A percentile compares a stretch with the other conserved stretches of the same genome.
These are phyloP conservation scores for Zaprionus kolodkinae DNA, from an alignment of 1,140 invertebrate genomes.

Conservation along the genomic window DNA sequence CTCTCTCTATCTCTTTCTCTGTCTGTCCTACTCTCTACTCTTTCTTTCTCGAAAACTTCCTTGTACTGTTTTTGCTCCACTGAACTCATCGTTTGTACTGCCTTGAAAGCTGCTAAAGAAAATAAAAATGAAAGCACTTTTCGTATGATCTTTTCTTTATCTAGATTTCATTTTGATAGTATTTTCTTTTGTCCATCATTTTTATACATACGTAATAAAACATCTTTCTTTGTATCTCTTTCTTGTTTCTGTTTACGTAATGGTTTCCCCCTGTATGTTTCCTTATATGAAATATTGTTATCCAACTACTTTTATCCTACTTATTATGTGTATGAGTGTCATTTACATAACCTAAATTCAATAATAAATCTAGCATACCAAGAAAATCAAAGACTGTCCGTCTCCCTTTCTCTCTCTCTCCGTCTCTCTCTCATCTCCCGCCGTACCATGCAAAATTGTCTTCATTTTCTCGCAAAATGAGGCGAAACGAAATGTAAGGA, in stretches of 20 bases:
- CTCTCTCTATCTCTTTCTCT: constrained; percentile 40
- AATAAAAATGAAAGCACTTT: constrained; percentile 71
- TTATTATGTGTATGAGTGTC: constrained; percentile 27
- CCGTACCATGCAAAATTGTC: constrained; percentile 48
- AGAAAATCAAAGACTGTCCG: constrained; percentile 6
- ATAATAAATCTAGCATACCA: constrained; percentile 32
- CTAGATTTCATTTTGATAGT: constrained; percentile 40
- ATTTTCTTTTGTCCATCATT: constrained; percentile 28
- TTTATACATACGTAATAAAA: constrained; percentile 5
- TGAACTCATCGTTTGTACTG: constrained; percentile 55
- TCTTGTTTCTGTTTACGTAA: constrained; percentile 43
- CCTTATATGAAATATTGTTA: constrained; percentile 49
- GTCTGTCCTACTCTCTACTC: constrained; percentile 17
- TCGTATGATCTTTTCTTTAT: constrained; percentile 29
- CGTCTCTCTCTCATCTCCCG: not conserved
- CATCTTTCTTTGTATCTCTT: constrained; percentile 13
- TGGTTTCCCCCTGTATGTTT: constrained; percentile 44
- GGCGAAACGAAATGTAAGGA: constrained; percentile 56
- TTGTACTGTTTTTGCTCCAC: constrained; percentile 45
- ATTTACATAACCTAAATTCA: constrained; percentile 41
- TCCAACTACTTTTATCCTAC: constrained; percentile 40
- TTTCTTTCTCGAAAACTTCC: constrained; percentile 31
- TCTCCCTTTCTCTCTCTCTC: not conserved
- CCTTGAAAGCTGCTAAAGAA: constrained; percentile 49
- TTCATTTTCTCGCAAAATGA: constrained; percentile 38